Evolutionary conservation across 2,113 vertebrate species (phyloP).

Genomic region (Paratilapia polleni): DNA sequence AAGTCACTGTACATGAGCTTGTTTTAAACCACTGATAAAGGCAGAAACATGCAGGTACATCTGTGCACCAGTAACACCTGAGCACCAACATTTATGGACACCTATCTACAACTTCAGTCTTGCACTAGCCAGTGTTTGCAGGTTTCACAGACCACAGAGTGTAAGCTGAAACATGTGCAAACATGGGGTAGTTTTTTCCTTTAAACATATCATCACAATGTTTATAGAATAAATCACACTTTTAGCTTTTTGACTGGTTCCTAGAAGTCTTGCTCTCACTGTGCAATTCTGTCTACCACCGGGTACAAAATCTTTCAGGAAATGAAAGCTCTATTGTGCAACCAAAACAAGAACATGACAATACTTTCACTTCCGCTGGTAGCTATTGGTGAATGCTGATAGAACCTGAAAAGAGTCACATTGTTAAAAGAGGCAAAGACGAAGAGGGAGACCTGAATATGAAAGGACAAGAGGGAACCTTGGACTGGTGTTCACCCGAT

Average conservation of each 20-base stretch:
- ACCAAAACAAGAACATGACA: not conserved
- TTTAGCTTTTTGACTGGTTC: not conserved
- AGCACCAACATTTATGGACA: not conserved
- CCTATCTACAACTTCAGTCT: too few relatives aligned
- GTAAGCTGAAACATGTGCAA: not conserved
- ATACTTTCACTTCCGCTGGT: not conserved
- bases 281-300: not conserved
- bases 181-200: too few relatives aligned
- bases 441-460: rapidly evolving
- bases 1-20: not conserved
- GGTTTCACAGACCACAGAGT: not conserved
- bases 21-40: not conserved
- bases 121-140: not conserved
- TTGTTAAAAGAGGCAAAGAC: not conserved
- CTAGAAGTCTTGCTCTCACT: too few relatives aligned
- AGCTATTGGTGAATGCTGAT: not conserved
- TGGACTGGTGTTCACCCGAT: not conserved
- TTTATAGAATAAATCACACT: not conserved
- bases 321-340: not conserved
- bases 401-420: not conserved
- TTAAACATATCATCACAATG: not conserved
- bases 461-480: not conserved
- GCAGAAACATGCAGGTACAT: not conserved
- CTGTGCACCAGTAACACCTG: too few relatives aligned
- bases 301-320: not conserved